A percentile compares a stretch with the other conserved stretches of the same genome.
phyloP scores from a whole-genome alignment of 2,888 invertebrate genomes.

The Polymixis flavicincta region DNA sequence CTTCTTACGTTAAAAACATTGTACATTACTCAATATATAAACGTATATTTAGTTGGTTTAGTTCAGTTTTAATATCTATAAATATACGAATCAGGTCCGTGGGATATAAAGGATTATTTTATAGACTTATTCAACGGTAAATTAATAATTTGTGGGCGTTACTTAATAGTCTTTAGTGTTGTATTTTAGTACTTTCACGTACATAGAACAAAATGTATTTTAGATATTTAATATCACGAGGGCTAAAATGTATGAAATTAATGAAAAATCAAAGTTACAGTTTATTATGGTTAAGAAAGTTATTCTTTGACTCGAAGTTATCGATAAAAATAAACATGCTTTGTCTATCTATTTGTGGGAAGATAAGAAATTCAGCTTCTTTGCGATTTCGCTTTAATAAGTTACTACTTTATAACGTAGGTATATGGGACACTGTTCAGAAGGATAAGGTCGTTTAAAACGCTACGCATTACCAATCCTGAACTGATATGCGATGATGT shows the following conservation, averaged over 20 bases:
- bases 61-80: constrained; percentile 29
- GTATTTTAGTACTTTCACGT: constrained; percentile 63
- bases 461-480: constrained; percentile 8
- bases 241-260: constrained; percentile 44
- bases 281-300: constrained; percentile 48
- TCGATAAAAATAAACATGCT: constrained; percentile 44
- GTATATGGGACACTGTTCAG: constrained; percentile 21
- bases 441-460: constrained; percentile 3
- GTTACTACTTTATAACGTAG: constrained; percentile 35
- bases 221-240: constrained; percentile 65
- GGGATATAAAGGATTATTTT: constrained; percentile 52
- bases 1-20: constrained; percentile 33
- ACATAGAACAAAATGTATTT: constrained; percentile 66
- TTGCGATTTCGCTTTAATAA: constrained; percentile 35
- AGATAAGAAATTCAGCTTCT: constrained; percentile 25
- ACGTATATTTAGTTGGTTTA: constrained; percentile 24
- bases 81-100: constrained; percentile 20
- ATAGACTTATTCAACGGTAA: constrained; percentile 42
- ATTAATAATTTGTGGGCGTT: constrained; percentile 58
- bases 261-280: constrained; percentile 56
- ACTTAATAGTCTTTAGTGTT: constrained; percentile 65
- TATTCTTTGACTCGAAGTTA: constrained; percentile 57
- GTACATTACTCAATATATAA: constrained; percentile 43
- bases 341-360: constrained; percentile 32
- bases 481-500: constrained; percentile 3